phyloP scores from a whole-genome alignment of 2,888 invertebrate species.

The Tipula unca region DNA sequence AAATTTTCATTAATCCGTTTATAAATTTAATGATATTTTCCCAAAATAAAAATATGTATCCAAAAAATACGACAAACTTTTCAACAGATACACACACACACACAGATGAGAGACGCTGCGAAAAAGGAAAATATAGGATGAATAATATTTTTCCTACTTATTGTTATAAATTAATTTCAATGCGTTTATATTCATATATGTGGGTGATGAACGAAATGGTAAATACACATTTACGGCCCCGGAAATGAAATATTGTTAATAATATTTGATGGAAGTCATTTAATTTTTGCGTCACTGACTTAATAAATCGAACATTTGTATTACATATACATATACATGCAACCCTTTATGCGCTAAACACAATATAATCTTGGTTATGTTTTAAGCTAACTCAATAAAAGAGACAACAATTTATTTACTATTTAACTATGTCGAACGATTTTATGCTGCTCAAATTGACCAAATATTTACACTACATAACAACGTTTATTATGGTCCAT shows the following conservation, averaged over 20 bases:
- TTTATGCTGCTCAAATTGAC: background rate
- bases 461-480: slow-evolving; percentile 2
- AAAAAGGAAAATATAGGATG: background rate
- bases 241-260: no score
- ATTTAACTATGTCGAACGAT: background rate
- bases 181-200: background rate
- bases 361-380: background rate
- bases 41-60: background rate
- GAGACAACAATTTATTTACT: background rate
- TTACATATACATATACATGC: no score
- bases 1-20: slow-evolving; percentile 8
- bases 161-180: background rate
- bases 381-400: background rate
- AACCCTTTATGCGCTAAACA: no score
- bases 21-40: slow-evolving; percentile 14
- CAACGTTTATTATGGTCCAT: background rate
- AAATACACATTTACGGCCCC: no score
- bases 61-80: background rate
- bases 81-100: background rate
- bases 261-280: no score
- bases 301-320: background rate
- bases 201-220: background rate
- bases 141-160: background rate
- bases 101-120: background rate
- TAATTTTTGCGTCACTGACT: no score